Conservation (phyloP, 1,140 invertebrate genomes). For the Drosophila kepulauana region DNA sequence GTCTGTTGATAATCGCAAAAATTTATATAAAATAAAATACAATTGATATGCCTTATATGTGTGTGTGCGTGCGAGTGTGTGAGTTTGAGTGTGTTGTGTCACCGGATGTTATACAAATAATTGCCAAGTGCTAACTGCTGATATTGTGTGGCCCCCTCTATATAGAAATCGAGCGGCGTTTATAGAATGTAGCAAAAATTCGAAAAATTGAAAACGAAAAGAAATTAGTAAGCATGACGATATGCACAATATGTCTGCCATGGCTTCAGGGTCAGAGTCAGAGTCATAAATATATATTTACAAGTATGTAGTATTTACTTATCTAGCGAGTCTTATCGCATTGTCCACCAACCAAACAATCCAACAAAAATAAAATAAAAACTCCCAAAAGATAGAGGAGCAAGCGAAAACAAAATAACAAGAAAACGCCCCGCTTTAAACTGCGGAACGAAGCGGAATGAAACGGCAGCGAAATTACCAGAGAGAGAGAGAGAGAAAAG, state of each 20-base stretch:
- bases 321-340: conserved; percentile 27
- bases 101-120: conserved; percentile 57
- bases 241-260: background rate
- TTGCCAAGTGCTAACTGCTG: conserved; percentile 50
- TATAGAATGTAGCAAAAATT: conserved; percentile 15
- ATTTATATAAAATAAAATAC: conserved; percentile 30
- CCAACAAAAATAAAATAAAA: conserved; percentile 9
- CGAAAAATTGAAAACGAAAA: conserved; percentile 45
- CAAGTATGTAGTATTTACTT: conserved; percentile 13
- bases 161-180: conserved; percentile 41
- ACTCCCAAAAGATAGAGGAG: conserved; percentile 8
- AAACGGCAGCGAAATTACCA: conserved; percentile 28
- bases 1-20: conserved; percentile 37
- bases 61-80: conserved; percentile 8
- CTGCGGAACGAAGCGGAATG: background rate
- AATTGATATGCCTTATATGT: conserved; percentile 43
- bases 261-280: conserved; percentile 29
- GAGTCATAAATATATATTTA: background rate
- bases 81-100: conserved; percentile 34
- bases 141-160: conserved; percentile 52
- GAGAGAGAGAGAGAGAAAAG: conserved; percentile 10
- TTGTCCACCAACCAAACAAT: conserved; percentile 1
- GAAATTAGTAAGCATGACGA: conserved; percentile 55
- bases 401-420: conserved; percentile 18
- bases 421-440: conserved; percentile 13